Evolutionary conservation across 2,113 vertebrate genomes (phyloP), one percentile per base, ranked within the genome.

Genomic region (Leptodactylus fuscus): DNA sequence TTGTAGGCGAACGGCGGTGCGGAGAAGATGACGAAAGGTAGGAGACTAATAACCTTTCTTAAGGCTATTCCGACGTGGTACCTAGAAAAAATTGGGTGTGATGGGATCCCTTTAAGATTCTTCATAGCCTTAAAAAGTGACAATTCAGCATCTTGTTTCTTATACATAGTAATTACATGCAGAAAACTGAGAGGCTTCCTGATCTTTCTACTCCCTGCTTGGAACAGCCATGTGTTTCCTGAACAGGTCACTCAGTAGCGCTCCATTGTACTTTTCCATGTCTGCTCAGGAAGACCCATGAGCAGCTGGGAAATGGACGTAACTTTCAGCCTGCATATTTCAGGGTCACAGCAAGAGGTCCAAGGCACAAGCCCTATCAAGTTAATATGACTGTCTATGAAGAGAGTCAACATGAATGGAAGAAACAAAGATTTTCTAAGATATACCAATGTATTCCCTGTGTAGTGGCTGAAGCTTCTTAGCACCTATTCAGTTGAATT

Each of bases 161-260:
- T 76, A 22, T 24, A 49, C n/a, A 13, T 78, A 51, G 48, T 32
- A 3, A 6, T 55, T 36, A 78, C 9, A 29, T 3, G 29, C 49
- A 51, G 44, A 53, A 38, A 58, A 60, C 29, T 24, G 24, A 16
- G 22, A 13, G 12, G 38, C 20, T 38, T 71, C 29, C 48, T 70
- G 62, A 69, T 71, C 46, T 53, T 82, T 70, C 27, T 34, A 18
- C 81, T 82, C 29, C 20, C 22, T 24, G 80, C 44, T 49, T 51
- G 0, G 34, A 24, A 29, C 55, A 70, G 46, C 62, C 81, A 49
- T 32, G 20, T 67, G 62, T 82, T 70, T 82, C 81, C 65, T 82
- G 44, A 27, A 38, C 5, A 81, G 34, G 53, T 62, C 78, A 62
- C 11, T n/a, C 22, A 41, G 18, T 38, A 29, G 4, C 11, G 4